Base-by-base conservation (phyloP, 2,797 vertebrate genomes). In the Coranthus polyacanthus region DNA sequence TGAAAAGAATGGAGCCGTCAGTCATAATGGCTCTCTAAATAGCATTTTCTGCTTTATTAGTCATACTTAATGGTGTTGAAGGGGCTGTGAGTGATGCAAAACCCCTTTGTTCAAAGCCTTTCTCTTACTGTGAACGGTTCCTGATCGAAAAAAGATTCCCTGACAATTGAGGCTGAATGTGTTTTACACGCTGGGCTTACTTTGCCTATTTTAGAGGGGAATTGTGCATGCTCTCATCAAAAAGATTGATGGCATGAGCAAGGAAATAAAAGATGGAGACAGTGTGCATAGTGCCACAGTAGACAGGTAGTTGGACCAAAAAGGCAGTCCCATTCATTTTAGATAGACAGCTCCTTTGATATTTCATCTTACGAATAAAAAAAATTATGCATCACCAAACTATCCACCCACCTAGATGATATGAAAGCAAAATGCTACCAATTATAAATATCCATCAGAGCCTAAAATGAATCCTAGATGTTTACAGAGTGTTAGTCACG, bases 21-120 rank as follows among this genome's bases (percentile, higher is more conserved):
- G 84, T 86, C 82, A 90, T 88, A 92, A 92, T 89, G 83, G 88
- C 82, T 89, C 90, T 91, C 88, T 92, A 91, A 93, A 94, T 92
- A 92, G 86, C 88, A 92, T 93, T 91, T 93, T 92, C 84, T 92
- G 88, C 91, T 93, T 93, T 94, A 94, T 94, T 94, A 93, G 91
- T 94, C 90, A 93, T 91, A 92, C 89, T 92, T 93, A 93, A 92
- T 92, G 88, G 84, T 79, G 82, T 84, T 84, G 90, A 94, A 92
- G 84, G 88, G 83, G 79, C 75, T 72, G 81, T 81, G 85, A 90
- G 86, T 88, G 89, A 89, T 89, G 85, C 72, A 81, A 90, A 91
- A 85, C 82, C 81, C 75, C 69, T 90, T 92, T 92, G 83, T 92
- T 91, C 76, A 69, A 50, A 87, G 75, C 73, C 73, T 77, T 42